Percentiles rank a stretch among this genome's conserved stretches.
Conservation (phyloP, 1,140 invertebrate genomes). For the Brachionus manjavacas region DNA sequence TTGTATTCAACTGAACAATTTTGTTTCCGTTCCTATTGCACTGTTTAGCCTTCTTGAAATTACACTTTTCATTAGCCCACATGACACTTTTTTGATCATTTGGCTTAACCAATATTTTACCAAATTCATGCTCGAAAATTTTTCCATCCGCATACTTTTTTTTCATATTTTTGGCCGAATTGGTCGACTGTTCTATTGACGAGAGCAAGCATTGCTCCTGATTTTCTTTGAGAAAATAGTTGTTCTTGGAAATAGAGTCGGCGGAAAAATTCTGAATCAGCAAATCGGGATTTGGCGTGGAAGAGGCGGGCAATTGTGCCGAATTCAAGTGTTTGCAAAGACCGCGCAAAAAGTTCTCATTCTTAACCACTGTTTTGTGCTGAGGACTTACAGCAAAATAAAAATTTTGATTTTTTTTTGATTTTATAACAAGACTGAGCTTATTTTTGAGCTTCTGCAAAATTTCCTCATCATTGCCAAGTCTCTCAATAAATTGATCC, state of each 20-base stretch:
- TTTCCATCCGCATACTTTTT: constrained; percentile 19
- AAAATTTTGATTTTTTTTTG: constrained; percentile 22
- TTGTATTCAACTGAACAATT: background rate
- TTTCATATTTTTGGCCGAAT: background rate
- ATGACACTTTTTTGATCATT: background rate
- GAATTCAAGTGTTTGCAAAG: background rate
- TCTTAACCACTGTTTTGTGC: constrained; percentile 5
- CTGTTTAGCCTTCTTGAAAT: background rate
- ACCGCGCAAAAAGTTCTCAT: background rate
- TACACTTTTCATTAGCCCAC: background rate
- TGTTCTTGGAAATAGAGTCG: background rate
- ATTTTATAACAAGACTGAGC: background rate
- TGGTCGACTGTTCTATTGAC: background rate
- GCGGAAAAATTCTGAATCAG: constrained; percentile 4
- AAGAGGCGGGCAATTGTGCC: background rate
- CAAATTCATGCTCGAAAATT: background rate
- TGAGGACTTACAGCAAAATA: constrained; percentile 20
- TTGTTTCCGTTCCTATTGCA: background rate
- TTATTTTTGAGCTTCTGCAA: background rate
- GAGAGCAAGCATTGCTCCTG: background rate
- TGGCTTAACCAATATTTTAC: background rate
- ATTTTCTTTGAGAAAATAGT: background rate
- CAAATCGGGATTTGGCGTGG: background rate
- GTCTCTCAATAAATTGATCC: background rate
- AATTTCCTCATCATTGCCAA: background rate